These are phyloP conservation scores for Leiothrix lutea DNA, from an alignment of 2,113 vertebrate genomes.

Conservation along the genomic window DNA sequence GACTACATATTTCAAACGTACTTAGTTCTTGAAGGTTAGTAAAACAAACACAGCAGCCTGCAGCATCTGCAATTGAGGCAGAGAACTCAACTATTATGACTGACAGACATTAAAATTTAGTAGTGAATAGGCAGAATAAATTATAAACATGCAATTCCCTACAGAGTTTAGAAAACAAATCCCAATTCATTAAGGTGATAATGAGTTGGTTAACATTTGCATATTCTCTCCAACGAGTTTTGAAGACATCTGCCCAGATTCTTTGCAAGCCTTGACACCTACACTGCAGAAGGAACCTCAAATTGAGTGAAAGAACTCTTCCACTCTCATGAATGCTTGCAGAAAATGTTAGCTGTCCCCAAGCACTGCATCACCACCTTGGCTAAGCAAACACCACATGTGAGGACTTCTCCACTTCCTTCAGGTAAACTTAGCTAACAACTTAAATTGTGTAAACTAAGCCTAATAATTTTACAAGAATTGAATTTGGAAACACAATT, in stretches of 20 bases:
- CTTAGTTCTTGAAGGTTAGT: neutral
- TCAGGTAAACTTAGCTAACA: neutral
- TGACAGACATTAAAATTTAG: slow-evolving; percentile 27
- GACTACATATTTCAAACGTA: neutral
- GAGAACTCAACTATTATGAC: neutral
- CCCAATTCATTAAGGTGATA: slow-evolving; percentile 54
- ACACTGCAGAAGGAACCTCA: neutral
- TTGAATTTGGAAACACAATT: neutral
- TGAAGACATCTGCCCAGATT: slow-evolving; percentile 10
- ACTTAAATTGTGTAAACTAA: neutral
- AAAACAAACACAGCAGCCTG: slow-evolving; percentile 15
- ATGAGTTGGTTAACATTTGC: slow-evolving; percentile 58
- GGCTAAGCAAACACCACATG: neutral
- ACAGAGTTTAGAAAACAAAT: slow-evolving; percentile 52
- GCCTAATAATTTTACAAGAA: neutral
- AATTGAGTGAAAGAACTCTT: neutral
- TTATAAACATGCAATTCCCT: slow-evolving; percentile 7
- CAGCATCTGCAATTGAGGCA: neutral
- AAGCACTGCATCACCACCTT: neutral
- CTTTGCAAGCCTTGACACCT: neutral
- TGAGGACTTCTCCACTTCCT: neutral
- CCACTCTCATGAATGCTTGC: neutral
- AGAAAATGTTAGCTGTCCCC: neutral
- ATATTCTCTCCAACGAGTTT: neutral
- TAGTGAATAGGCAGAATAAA: slow-evolving; percentile 28